Percentiles rank a stretch among this genome's conserved stretches.
These are phyloP conservation scores for Steinernema hermaphroditum DNA, from an alignment of 2,888 invertebrate genomes.

Conservation along the genomic window DNA sequence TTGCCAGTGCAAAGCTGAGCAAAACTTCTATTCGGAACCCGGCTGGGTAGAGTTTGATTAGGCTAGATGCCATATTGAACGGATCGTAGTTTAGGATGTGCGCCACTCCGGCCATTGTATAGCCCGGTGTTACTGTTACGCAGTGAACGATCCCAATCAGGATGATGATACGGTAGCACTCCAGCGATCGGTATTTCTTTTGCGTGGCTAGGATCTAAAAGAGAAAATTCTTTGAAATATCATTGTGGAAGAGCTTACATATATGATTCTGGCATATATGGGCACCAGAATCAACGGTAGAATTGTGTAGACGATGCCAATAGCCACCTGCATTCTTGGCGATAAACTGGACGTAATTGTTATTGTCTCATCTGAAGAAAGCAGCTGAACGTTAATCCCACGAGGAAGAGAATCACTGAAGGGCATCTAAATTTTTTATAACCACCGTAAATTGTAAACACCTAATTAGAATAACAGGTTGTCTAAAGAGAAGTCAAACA, in stretches of 20 bases:
- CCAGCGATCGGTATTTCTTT: not conserved
- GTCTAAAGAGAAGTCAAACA: no score
- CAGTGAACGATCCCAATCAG: not conserved
- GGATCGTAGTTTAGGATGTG: not conserved
- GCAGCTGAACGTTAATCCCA: no score
- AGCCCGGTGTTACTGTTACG: not conserved
- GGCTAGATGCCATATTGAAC: not conserved
- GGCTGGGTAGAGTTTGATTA: not conserved
- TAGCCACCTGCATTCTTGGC: no score
- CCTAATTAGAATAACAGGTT: no score
- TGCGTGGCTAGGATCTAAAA: not conserved
- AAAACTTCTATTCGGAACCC: not conserved
- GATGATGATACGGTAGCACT: conserved; percentile 1
- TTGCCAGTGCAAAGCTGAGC: not conserved
- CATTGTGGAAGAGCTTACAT: no score
- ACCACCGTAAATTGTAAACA: no score
- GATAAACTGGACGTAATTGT: no score
- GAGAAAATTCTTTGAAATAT: not conserved
- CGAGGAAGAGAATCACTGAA: no score
- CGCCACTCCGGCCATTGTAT: not conserved
- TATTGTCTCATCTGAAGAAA: no score
- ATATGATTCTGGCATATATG: not conserved
- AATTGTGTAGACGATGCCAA: not conserved
- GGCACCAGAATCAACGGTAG: not conserved
- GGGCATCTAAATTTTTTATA: no score